Base-by-base conservation (phyloP, 2,888 invertebrate species). In the Hipparchia sbordonii region DNA sequence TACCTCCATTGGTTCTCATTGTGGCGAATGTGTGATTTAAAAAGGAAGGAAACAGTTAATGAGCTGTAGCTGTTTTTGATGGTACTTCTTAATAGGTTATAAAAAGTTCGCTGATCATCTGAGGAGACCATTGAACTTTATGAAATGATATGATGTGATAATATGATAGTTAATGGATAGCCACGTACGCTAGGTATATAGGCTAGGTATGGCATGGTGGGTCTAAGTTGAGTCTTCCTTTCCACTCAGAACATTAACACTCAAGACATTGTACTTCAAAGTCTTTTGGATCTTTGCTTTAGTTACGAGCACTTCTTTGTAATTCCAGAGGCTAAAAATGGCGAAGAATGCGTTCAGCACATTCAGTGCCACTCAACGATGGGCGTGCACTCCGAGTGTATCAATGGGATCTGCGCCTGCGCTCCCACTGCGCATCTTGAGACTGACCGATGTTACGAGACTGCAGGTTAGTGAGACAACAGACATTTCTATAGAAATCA, bases 301-400 rank as follows among this genome's bases (percentile, higher is more conserved):
- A 23, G 23, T 23, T 23, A 23, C 23, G 23, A 23, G 23, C 23
- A 23, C 6, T 6, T 9, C 3, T 23, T 33, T 59, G 23, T 51
- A 63, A 52, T 65, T 89, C 12, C 86, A 94, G 94, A 93, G 86
- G 93, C 93, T 0, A 85, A 80, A 2, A 84, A 86, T 23, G 91
- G 90, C 3, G 93, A 94, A 62, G 84, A 85, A 51, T 94, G 94
- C 71, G 84, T 87, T 0, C 90, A 91, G 61, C 86, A 92, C 77
- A 91, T 94, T 68, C 94, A 94, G 75, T 94, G 94, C 70, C 92
- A 93, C 79, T 90, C 91, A 0, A 90, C 89, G 0, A 86, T 92
- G 78, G 92, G 93, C 0, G 85, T 93, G 1, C 91, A 93, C 76
- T 89, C 94, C 0, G 89, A 90, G 72, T 94, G 94, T 78, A 74